Evolutionary conservation across 1,140 invertebrate species (phyloP).

Genomic region (Scaptodrosophila lebanonensis): DNA sequence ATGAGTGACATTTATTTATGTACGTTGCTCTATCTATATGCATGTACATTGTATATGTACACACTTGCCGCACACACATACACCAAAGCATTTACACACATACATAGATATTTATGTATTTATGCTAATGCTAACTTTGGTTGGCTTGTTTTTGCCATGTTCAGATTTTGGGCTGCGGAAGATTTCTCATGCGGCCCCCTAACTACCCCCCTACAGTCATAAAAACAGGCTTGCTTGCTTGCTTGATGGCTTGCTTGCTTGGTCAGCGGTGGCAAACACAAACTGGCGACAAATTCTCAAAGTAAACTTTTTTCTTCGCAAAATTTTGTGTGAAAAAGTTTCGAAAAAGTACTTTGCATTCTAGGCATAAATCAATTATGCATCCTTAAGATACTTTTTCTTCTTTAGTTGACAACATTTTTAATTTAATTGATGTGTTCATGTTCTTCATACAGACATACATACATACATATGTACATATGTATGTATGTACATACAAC

Average conservation of each 20-base stretch:
- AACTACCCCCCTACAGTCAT: neutral
- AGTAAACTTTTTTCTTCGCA: conserved; percentile 34
- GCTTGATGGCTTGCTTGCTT: no score
- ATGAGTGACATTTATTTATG: no score
- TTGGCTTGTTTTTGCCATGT: no score
- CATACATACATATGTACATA: neutral
- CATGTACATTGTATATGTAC: conserved; percentile 5
- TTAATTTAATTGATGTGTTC: conserved; percentile 54
- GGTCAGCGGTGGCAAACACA: conserved; percentile 10
- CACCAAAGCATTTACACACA: neutral
- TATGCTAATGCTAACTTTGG: conserved; percentile 27
- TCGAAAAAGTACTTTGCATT: conserved; percentile 28
- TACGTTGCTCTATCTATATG: neutral
- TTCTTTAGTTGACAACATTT: conserved; percentile 20
- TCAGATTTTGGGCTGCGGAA: no score
- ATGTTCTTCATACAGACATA: neutral
- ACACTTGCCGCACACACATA: neutral
- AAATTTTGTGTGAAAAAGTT: conserved; percentile 41
- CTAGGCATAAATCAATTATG: conserved; percentile 69
- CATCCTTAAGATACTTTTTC: conserved; percentile 49
- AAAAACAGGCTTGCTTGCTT: conserved; percentile 3
- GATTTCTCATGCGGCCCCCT: neutral
- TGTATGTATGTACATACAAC: no score
- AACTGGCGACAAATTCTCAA: conserved; percentile 12
- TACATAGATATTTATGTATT: conserved; percentile 35